Base-by-base conservation (phyloP, 2,888 invertebrate species). In the Auanema sp. region DNA sequence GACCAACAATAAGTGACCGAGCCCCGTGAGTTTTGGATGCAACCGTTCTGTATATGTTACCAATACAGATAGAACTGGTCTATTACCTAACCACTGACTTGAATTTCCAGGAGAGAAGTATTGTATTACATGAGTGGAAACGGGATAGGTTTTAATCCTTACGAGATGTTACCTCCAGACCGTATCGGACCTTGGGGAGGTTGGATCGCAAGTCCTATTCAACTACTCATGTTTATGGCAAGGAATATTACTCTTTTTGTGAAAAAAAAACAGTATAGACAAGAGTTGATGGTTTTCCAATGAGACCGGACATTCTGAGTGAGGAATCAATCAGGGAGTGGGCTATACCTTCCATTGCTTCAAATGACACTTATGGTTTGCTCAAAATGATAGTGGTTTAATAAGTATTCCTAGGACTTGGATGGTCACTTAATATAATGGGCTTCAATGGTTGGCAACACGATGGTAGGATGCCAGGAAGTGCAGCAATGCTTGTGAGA, bases 401-500 rank as follows among this genome's bases (percentile, higher is more conserved):
- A 23, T 16, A 49, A 12, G 33, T 52, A 11, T 8, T 62, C 67
- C n/a, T 43, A 79, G 80, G 80, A 12, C 66, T 81, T 8, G 82
- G 81, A 11, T 82, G 82, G 82, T 80, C 80, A 0, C 57, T 82
- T 16, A 82, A 82, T 61, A 77, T 82, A 10, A 82, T 82, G 82
- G 82, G 82, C 18, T 82, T 82, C 68, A 82, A 83, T 54, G 78
- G 76, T 16, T 83, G 80, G 80, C 80, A 81, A 47, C 82, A 82
- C 57, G 82, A 82, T 53, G 82, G 82, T 1, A 41, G 82, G 43
- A 82, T 82, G 82, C 82, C 82, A 12, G 82, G 81, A 61, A 65
- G 78, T 71, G 72, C 75, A 10, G 71, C 74, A 6, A 77, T 75
- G 77, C 54, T 81, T 33, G 81, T 82, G 12, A 58, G 81, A 14